phyloP scores from a whole-genome alignment of 92 coral and sea anemone species.

The Epizoanthus fatuus region DNA sequence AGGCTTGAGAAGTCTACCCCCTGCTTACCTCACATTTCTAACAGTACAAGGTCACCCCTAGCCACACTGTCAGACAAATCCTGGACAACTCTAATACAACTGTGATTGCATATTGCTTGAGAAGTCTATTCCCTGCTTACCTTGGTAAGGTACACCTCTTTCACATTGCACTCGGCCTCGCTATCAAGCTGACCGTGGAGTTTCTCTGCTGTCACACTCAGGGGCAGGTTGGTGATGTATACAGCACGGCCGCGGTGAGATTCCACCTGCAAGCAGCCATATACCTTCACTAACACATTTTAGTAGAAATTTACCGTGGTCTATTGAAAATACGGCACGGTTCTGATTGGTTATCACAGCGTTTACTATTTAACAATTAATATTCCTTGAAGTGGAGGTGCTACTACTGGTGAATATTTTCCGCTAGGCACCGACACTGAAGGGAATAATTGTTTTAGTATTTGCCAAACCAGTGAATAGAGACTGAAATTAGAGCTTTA shows the following conservation, averaged over 20 bases:
- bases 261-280: constrained; percentile 30
- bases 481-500: no score
- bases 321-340: no score
- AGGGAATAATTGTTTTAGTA: no score
- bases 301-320: no score
- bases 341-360: no score
- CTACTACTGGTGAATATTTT: no score
- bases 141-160: constrained; percentile 72
- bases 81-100: neutral
- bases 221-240: constrained; percentile 73
- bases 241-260: constrained; percentile 64
- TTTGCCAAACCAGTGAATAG: no score
- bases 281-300: neutral
- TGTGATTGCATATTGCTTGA: neutral
- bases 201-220: constrained; percentile 77
- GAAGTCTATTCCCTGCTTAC: constrained; percentile 19
- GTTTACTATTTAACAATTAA: no score
- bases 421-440: no score
- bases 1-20: no score
- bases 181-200: constrained; percentile 71
- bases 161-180: constrained; percentile 77
- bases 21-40: neutral
- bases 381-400: no score
- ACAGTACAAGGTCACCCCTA: no score
- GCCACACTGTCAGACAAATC: neutral